Conservation (phyloP, 2,888 invertebrate species). For the Amorpha juglandis region DNA sequence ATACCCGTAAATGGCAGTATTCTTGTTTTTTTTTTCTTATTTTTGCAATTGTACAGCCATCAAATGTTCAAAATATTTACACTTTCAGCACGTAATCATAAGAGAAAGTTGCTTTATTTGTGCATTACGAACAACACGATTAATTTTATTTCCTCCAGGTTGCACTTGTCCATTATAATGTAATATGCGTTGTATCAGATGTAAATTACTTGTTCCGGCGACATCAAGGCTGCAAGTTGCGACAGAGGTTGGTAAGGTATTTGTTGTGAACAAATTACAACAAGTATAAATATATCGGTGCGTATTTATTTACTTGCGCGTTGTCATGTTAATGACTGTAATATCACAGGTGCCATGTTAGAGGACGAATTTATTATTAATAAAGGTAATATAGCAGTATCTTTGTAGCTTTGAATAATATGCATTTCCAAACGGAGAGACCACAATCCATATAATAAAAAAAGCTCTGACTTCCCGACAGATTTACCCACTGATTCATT, state of each 20-base stretch:
- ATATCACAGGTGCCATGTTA: not conserved
- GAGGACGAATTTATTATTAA: not conserved
- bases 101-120: slow-evolving; percentile 4
- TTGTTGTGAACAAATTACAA: slow-evolving; percentile 2
- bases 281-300: not conserved
- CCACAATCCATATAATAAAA: too few relatives aligned
- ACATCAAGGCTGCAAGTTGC: slow-evolving; percentile 60
- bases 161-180: not conserved
- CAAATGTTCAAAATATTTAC: too few relatives aligned
- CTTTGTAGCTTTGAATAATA: too few relatives aligned
- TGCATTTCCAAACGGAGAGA: too few relatives aligned
- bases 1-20: too few relatives aligned
- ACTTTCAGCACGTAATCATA: not conserved
- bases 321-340: not conserved
- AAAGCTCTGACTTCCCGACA: too few relatives aligned
- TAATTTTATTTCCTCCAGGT: slow-evolving; percentile 19
- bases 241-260: slow-evolving; percentile 61
- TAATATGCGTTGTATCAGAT: slow-evolving; percentile 42
- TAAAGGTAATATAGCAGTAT: too few relatives aligned
- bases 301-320: slow-evolving; percentile 8
- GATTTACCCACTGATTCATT: too few relatives aligned
- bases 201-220: slow-evolving; percentile 35
- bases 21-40: too few relatives aligned
- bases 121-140: not conserved
- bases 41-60: too few relatives aligned